Percentiles rank a stretch among this genome's conserved stretches.
Evolutionary conservation across 2,113 vertebrate species (phyloP).

Genomic region (Prochilodus magdalenae): DNA sequence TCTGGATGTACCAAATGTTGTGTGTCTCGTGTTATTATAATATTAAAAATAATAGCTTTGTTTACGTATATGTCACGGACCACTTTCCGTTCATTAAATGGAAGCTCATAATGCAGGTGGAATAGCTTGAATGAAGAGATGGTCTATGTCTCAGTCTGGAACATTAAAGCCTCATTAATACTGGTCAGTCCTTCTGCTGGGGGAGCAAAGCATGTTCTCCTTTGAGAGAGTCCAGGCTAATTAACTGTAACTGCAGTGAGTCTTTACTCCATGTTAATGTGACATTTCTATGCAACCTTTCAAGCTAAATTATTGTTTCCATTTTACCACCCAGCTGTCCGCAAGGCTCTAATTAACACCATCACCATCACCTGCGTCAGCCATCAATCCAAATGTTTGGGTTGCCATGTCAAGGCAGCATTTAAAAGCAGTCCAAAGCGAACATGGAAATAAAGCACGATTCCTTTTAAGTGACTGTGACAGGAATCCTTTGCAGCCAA

Average conservation of each 20-base stretch:
- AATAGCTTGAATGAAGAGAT: conserved; percentile 30
- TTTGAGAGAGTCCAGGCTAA: conserved; percentile 70
- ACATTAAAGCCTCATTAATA: conserved; percentile 54
- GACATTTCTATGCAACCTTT: conserved; percentile 71
- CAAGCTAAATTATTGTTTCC: conserved; percentile 61
- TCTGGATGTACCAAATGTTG: no score
- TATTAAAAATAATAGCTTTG: no score
- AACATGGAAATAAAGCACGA: neutral
- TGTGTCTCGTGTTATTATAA: no score
- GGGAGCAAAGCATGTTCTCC: conserved; percentile 55
- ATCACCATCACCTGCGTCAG: conserved; percentile 33
- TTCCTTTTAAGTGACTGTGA: neutral
- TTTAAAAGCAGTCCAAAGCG: neutral
- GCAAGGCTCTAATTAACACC: conserved; percentile 61
- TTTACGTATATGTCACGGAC: no score
- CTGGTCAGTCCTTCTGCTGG: conserved; percentile 52
- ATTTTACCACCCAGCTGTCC: conserved; percentile 61
- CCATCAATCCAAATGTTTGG: neutral
- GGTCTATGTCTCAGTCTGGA: conserved; percentile 36
- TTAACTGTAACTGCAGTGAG: conserved; percentile 68
- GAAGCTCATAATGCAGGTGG: conserved; percentile 35
- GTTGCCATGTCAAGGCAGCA: neutral
- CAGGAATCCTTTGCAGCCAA: neutral
- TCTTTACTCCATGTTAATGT: conserved; percentile 75
- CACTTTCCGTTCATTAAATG: conserved; percentile 11